Base-by-base conservation (phyloP, 2,888 invertebrate species). In the Aspidiotus rigidus region DNA sequence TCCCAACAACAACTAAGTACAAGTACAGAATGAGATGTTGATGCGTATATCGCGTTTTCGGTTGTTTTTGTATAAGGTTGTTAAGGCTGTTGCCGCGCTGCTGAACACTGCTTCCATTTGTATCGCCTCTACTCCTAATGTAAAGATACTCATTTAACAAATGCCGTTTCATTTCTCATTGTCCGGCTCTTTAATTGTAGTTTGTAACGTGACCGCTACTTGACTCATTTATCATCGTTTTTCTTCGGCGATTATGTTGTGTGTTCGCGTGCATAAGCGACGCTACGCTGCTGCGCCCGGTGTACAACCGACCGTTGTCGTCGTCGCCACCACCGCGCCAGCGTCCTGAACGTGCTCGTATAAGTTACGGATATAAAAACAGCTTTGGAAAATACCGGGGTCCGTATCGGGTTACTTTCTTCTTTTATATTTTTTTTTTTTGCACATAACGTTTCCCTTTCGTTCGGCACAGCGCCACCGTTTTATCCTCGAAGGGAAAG, bases 111-210 rank as follows among this genome's bases (percentile, higher is more conserved):
- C 49, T 13, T 49, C 28, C 49, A 49, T 49, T 49, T 49, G 49
- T 49, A 49, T 49, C 49, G 49, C 49, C 28, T 28, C 28, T 28
- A 28, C 28, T 28, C 28, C 49, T 49, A 49, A 49, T 49, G 49
- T 49, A 49, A 49, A 49, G 49, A 49, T 49, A 49, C 49, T n/a
- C 49, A 49, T 60, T 59, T 67, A 59, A 67, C 67, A 67, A 67
- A 67, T 67, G 49, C 59, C 67, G 67, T 67, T 59, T 67, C 59
- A 67, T 67, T 67, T 59, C 67, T 49, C 67, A 67, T 67, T 59
- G 49, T 59, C 49, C 60, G 60, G n/a, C 59, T 60, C 44, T 59
- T 67, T 67, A 67, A 67, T 67, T 67, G 44, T 60, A 67, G 53
- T 67, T 67, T 44, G 67, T 67, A 67, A 67, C 60, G 67, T 67